These are phyloP conservation scores for Petrocephalus microphthalmus DNA, from an alignment of 2,113 vertebrate species.

Conservation along the genomic window DNA sequence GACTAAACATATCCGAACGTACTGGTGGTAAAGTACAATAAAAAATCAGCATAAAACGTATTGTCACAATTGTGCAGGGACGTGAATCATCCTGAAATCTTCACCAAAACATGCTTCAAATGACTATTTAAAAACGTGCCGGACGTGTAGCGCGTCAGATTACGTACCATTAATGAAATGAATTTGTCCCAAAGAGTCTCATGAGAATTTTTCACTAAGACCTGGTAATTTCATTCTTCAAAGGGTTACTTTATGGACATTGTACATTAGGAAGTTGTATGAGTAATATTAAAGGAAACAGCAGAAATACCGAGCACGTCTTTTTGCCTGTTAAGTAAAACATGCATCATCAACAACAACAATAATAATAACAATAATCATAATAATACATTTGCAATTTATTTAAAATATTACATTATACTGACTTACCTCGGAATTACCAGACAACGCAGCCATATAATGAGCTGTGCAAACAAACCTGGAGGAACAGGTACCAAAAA, in stretches of 20 bases:
- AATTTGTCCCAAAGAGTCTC: neutral
- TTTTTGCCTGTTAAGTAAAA: neutral
- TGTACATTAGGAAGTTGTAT: neutral
- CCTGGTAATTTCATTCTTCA: neutral
- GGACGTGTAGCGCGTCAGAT: neutral
- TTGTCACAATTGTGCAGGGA: neutral
- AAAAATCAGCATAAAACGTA: neutral
- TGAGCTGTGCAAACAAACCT: neutral
- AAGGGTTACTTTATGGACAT: neutral
- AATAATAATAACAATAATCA: neutral
- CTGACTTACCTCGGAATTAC: slow-evolving; percentile 2
- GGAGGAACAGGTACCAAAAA: neutral
- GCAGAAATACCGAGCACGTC: neutral
- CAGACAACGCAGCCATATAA: neutral
- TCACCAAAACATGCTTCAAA: neutral
- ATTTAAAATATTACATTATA: neutral
- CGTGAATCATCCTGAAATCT: neutral
- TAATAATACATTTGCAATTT: neutral
- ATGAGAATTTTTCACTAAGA: neutral
- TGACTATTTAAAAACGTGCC: neutral
- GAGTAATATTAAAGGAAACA: neutral
- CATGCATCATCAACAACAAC: neutral
- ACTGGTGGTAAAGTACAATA: neutral
- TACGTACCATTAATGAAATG: neutral
- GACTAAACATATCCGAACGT: neutral